Percentiles rank a stretch among this genome's conserved stretches.
Evolutionary conservation across 2,113 vertebrate species (phyloP).

Genomic region (Brachionichthys hirsutus): DNA sequence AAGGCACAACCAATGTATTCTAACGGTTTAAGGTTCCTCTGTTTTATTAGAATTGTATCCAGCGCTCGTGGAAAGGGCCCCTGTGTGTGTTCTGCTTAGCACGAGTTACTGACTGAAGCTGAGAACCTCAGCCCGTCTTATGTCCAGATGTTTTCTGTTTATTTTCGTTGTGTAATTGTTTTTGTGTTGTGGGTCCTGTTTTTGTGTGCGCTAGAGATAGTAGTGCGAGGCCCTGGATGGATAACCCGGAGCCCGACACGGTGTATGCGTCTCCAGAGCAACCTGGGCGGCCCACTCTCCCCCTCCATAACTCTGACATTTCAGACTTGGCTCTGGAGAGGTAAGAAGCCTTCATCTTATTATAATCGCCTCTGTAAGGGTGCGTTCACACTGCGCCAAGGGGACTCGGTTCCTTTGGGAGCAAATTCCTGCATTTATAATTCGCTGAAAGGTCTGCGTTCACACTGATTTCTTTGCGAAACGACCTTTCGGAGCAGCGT

Average conservation of each 20-base stretch:
- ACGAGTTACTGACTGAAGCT: too few relatives aligned
- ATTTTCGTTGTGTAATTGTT: neutral
- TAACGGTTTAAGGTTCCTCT: too few relatives aligned
- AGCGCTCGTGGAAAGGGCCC: too few relatives aligned
- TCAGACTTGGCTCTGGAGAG: constrained; percentile 58
- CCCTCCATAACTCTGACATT: constrained; percentile 55
- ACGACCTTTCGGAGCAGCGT: too few relatives aligned
- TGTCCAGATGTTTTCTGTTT: neutral
- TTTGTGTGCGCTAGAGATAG: constrained; percentile 27
- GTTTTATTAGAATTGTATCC: too few relatives aligned
- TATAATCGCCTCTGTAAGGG: neutral
- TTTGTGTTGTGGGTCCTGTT: constrained; percentile 7
- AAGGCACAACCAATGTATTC: too few relatives aligned
- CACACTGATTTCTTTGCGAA: too few relatives aligned
- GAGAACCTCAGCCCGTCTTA: too few relatives aligned
- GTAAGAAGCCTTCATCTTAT: constrained; percentile 52
- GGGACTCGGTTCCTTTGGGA: too few relatives aligned
- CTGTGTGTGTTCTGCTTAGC: neutral
- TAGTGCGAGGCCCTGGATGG: constrained; percentile 66
- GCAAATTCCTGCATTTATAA: too few relatives aligned
- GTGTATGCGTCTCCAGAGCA: constrained; percentile 67
- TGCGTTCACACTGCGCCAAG: too few relatives aligned
- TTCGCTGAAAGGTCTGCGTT: too few relatives aligned
- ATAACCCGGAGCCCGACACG: constrained; percentile 68
- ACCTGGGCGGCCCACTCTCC: constrained; percentile 50